Conservation (phyloP, 2,113 vertebrate genomes). For the Aplodontia rufa region DNA sequence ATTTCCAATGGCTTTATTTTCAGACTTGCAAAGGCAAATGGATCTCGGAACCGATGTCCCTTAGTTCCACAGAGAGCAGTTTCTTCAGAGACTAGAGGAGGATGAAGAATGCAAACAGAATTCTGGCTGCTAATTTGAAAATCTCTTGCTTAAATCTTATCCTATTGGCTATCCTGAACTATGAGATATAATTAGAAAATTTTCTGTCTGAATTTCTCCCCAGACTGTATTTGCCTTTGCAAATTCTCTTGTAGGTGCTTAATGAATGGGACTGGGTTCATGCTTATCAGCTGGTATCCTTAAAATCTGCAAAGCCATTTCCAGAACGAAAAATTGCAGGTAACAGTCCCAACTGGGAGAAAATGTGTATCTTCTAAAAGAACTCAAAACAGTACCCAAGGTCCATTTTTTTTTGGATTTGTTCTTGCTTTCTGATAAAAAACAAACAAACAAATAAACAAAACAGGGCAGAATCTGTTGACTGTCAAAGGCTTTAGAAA, state of each 20-base stretch:
- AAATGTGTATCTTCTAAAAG: constrained; percentile 2
- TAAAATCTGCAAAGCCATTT: background rate
- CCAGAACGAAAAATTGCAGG: background rate
- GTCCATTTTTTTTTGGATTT: background rate
- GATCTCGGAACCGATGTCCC: background rate
- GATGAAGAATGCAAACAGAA: background rate
- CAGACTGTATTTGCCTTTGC: background rate
- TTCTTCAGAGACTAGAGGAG: background rate
- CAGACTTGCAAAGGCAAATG: background rate
- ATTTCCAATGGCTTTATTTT: background rate
- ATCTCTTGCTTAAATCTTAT: constrained; percentile 7
- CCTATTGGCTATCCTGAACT: constrained; percentile 3
- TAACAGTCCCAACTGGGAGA: background rate
- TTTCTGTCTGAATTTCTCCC: constrained; percentile 16
- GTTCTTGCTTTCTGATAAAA: constrained; percentile 16
- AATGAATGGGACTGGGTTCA: background rate
- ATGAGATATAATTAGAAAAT: constrained; percentile 27
- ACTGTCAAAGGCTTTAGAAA: background rate
- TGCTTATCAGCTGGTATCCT: constrained; percentile 20
- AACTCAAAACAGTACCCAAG: background rate
- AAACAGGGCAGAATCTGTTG: background rate
- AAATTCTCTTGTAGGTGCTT: constrained; percentile 35
- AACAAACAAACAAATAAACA: background rate
- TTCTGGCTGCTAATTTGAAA: constrained; percentile 29
- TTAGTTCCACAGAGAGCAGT: background rate